Base-by-base conservation (phyloP, 2,888 invertebrate genomes). In the Neelides folsomi region DNA sequence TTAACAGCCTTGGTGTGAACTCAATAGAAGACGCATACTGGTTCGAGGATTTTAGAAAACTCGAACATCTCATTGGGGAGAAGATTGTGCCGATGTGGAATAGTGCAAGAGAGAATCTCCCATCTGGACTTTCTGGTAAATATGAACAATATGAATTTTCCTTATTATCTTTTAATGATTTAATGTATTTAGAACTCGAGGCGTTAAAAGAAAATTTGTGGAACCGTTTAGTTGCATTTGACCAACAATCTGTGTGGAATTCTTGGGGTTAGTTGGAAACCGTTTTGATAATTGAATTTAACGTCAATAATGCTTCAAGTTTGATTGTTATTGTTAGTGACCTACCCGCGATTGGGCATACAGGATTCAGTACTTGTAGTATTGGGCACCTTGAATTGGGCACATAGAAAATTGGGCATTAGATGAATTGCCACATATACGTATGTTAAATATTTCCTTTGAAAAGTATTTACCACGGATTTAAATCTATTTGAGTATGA, bases 21-120 rank as follows among this genome's bases (percentile, higher is more conserved):
- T 83, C 85, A n/a, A 70, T 89, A 61, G 88, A 88, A 70, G 88
- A 89, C 72, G 87, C 87, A 34, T 88, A 88, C 72, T 87, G 87
- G 87, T 74, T 86, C 68, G 87, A 88, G 70, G 88, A 88, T 71
- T 42, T 61, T 36, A 79, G 80, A 52, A 79, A 81, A 52, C 84
- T 83, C 16, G 79, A 81, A 39, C 79, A 58, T 46, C 53, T 83
- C 16, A 75, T 89, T 55, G 83, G 83, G 58, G 83, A 83, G 69
- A 86, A 87, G 71, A 80, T 86, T 72, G 76, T 77, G 53, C 63
- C 64, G 20, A 64, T 64, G 64, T 88, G 87, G 87, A 82, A 82
- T 18, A 76, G 80, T 54, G 86, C 86, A 36, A 76, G 87, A 3
- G 86, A 86, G 71, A 80, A 82, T 53, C 73, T 88, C 65, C 88